Evolutionary conservation across 2,888 invertebrate genomes (phyloP), one percentile per base, ranked within the genome.

Genomic region (Chaitophorus viminalis): DNA sequence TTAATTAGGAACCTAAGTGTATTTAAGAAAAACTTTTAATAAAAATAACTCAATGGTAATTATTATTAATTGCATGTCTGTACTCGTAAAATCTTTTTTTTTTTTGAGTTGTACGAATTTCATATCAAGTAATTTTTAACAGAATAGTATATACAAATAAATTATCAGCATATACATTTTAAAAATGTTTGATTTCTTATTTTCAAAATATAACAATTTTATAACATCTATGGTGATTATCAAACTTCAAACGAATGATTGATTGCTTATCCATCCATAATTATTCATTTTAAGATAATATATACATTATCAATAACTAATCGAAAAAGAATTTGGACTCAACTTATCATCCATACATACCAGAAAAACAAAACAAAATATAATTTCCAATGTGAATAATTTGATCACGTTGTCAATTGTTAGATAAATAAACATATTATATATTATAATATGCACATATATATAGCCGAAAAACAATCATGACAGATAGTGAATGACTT

Each of bases 401-500:
- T 68, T 29, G 21, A 81, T 81, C 17, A 81, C 2, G 29, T 33
- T 21, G 3, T 75, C 11, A 6, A 52, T 77, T 31, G 31, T 77
- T 29, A 25, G 25, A 52, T 52, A 17, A 46, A 76, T 29, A 25
- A 29, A 52, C 17, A 31, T 31, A 31, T n/a, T n/a, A n/a, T n/a
- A n/a, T n/a, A n/a, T n/a, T n/a, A n/a, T n/a, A n/a, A n/a, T n/a
- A n/a, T n/a, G n/a, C n/a, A n/a, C n/a, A 36, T 17, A 33, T 29
- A 46, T 46, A 46, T 14, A 1, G 8, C 60, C 33, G 54, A 75
- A 18, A 39, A 83, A 60, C 39, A 14, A 54, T 39, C 36, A 60
- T 75, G 29, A 60, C 74, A 54, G 36, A 54, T 11, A n/a, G 39
- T 39, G 54, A 74, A 82, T 82, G 74, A 82, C 82, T 83, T 75